Evolutionary conservation across 30 jellyfish, hydroid and myxozoan genomes (phyloP).

Genomic region (Pelagia noctiluca): DNA sequence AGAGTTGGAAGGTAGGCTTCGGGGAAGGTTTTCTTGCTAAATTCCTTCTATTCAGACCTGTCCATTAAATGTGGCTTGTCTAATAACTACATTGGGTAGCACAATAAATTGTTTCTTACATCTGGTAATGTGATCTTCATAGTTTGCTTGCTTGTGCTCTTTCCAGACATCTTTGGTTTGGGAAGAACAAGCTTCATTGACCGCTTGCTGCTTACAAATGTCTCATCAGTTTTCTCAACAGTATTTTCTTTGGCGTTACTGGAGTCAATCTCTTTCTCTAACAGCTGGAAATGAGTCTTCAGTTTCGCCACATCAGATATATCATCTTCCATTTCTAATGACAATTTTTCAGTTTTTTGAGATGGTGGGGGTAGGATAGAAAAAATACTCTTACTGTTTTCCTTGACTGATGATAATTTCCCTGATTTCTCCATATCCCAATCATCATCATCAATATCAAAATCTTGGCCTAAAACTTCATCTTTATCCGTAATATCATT

Average conservation of each 20-base stretch:
- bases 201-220: neutral
- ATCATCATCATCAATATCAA: conserved; percentile 21
- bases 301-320: neutral
- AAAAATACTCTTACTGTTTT: conserved; percentile 22
- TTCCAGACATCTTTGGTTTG: conserved; percentile 29
- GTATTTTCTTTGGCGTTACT: neutral
- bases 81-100: too few species aligned
- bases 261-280: neutral
- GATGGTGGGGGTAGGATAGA: conserved; percentile 69
- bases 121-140: conserved; percentile 63
- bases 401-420: neutral
- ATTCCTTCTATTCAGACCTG: too few species aligned
- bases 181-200: conserved; percentile 39
- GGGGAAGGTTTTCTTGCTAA: too few species aligned
- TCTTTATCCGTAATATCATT: neutral
- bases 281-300: neutral
- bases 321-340: conserved; percentile 5
- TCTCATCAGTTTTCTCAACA: neutral
- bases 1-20: too few species aligned
- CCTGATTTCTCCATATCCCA: neutral
- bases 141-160: conserved; percentile 35
- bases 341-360: conserved; percentile 11
- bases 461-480: neutral
- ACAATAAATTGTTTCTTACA: too few species aligned
- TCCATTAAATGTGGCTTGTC: too few species aligned